Base-by-base conservation (phyloP, 30 jellyfish, hydroid and myxozoan genomes). In the Aurelia sp. region DNA sequence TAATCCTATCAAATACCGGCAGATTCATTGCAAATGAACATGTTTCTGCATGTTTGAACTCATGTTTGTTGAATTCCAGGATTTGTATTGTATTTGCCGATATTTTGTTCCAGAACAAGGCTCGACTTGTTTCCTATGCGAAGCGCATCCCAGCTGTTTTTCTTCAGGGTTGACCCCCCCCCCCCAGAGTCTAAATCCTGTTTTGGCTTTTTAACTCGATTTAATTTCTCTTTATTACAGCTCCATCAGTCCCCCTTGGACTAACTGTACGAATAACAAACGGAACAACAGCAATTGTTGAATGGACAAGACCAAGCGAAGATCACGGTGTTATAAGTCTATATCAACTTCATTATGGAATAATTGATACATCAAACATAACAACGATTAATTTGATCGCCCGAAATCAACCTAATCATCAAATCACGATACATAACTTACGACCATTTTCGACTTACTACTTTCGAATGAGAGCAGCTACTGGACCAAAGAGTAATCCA, bases 181-280 rank as follows among this genome's bases (percentile, higher is more conserved):
- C 33, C 33, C 33, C 33, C 50, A 2, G 50, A 38, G 50, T 38
- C 9, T 38, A 38, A 44, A 44, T 1, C 55, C 55, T 9, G 55
- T 7, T 44, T 44, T 44, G 0, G 15, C 7, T 44, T 44, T 44
- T 44, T 7, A 44, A 44, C 7, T 44, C 9, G 13, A 8, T 44
- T 44, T 7, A 44, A 7, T 44, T 44, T 8, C 0, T 44, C 55
- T 7, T 38, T 38, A 38, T 38, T 17, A 7, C 51, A 82, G 91
- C 82, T 21, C 91, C 91, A 7, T 82, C 91, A n/a, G 59, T 65
- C 10, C 91, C 91, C 6, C 78, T 70, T 11, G 69, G 65, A 40
- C 41, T 82, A 51, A 50, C 53, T 2, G 84, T 68, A 10, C 27
- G 13, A 13, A 47, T 67, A 30, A 7, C 30, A 40, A 82, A 67